A percentile compares a stretch with the other conserved stretches of the same genome.
These are phyloP conservation scores for Brachyptera putata DNA, from an alignment of 2,888 invertebrate species.

Conservation along the genomic window DNA sequence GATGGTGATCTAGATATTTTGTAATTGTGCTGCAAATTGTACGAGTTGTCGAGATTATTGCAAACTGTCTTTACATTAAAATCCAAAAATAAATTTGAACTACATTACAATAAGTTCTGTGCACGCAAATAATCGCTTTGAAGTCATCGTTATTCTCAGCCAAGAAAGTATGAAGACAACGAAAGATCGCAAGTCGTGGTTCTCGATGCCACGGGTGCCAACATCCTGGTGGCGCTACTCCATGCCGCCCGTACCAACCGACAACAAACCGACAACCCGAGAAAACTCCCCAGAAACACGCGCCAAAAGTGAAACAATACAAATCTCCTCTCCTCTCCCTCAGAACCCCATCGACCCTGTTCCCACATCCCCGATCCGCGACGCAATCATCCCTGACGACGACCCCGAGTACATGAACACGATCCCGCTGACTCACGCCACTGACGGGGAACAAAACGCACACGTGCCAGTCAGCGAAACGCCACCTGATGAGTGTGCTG, in stretches of 20 bases:
- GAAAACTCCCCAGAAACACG: not conserved
- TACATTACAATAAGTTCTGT: too few species aligned
- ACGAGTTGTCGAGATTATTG: too few species aligned
- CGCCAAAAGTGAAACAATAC: not conserved
- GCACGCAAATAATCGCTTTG: too few species aligned
- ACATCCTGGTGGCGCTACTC: conserved; percentile 14
- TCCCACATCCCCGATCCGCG: not conserved
- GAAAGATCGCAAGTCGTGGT: conserved; percentile 19
- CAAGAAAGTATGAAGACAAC: conserved; percentile 6
- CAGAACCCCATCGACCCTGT: not conserved
- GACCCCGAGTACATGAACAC: conserved; percentile 9
- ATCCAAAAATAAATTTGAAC: too few species aligned
- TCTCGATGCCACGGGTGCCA: conserved; percentile 12
- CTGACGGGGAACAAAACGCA: not conserved
- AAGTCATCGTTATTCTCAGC: too few species aligned
- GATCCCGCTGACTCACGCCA: not conserved
- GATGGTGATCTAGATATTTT: too few species aligned
- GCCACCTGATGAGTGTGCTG: too few species aligned
- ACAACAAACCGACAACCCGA: not conserved
- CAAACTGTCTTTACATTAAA: too few species aligned
- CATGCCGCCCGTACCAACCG: conserved; percentile 1
- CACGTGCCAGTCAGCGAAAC: not conserved
- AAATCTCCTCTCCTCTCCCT: too few species aligned
- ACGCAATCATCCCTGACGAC: not conserved
- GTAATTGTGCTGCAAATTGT: too few species aligned